Evolutionary conservation across 2,113 vertebrate species (phyloP).

Genomic region (Bucco capensis): DNA sequence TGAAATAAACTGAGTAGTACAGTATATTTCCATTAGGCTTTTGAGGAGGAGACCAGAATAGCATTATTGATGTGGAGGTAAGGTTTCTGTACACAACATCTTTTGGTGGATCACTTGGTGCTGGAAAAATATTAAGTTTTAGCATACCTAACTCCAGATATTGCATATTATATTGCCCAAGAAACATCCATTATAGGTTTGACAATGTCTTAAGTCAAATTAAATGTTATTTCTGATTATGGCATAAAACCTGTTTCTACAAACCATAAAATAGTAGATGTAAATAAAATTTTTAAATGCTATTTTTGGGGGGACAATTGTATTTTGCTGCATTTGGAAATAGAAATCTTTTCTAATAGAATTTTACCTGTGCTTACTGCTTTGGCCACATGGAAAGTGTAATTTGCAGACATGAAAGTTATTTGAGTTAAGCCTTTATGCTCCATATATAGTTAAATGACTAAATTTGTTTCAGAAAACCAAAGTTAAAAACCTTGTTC

Average conservation of each 20-base stretch:
- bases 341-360: background rate
- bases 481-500: background rate
- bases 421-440: background rate
- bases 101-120: conserved; percentile 85
- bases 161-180: background rate
- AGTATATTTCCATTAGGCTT: conserved; percentile 87
- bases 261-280: background rate
- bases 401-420: background rate
- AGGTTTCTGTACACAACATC: conserved; percentile 81
- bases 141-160: background rate
- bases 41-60: conserved; percentile 85
- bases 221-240: background rate
- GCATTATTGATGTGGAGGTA: conserved; percentile 78
- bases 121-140: conserved; percentile 68
- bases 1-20: conserved; percentile 85
- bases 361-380: background rate
- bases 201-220: background rate
- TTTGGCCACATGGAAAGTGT: background rate
- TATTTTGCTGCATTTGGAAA: background rate
- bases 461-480: background rate
- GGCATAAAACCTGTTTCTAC: background rate
- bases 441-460: background rate
- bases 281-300: background rate
- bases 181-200: background rate
- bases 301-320: background rate